Evolutionary conservation across 1,140 invertebrate species (phyloP).

Genomic region (Ostrea edulis): DNA sequence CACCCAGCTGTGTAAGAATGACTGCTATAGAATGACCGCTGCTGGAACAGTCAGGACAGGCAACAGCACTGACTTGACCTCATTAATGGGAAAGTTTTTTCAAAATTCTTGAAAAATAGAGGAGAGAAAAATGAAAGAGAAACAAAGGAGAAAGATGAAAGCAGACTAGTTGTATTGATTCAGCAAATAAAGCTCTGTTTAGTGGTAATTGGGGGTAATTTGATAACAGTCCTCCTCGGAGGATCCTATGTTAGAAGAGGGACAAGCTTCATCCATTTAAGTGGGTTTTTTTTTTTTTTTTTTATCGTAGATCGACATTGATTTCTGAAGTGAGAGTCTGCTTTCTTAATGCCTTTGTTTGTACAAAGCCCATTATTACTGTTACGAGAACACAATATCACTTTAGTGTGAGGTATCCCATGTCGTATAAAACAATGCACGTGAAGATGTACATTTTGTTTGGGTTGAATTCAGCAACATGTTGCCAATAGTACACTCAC

Average conservation of each 20-base stretch:
- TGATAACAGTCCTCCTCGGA: neutral
- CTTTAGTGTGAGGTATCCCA: too few species aligned
- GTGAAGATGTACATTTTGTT: too few species aligned
- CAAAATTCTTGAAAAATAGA: neutral
- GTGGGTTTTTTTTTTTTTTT: neutral
- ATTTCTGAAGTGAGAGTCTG: neutral
- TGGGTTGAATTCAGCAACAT: too few species aligned
- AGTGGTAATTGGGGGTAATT: constrained; percentile 1
- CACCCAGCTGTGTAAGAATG: too few species aligned
- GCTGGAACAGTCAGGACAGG: neutral
- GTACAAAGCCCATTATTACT: neutral
- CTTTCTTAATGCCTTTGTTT: neutral
- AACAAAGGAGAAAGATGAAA: neutral
- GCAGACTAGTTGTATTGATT: neutral
- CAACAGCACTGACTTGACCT: neutral
- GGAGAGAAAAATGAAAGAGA: neutral
- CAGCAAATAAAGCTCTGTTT: neutral
- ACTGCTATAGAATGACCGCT: neutral
- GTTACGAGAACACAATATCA: neutral
- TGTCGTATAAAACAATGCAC: too few species aligned
- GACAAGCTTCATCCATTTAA: constrained; percentile 5
- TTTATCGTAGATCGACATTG: constrained; percentile 1
- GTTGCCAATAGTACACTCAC: too few species aligned
- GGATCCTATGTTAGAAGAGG: neutral
- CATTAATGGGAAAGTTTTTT: neutral